These are phyloP conservation scores for Drosophila sechellia DNA, from an alignment of 1,140 invertebrate species.

Conservation along the genomic window DNA sequence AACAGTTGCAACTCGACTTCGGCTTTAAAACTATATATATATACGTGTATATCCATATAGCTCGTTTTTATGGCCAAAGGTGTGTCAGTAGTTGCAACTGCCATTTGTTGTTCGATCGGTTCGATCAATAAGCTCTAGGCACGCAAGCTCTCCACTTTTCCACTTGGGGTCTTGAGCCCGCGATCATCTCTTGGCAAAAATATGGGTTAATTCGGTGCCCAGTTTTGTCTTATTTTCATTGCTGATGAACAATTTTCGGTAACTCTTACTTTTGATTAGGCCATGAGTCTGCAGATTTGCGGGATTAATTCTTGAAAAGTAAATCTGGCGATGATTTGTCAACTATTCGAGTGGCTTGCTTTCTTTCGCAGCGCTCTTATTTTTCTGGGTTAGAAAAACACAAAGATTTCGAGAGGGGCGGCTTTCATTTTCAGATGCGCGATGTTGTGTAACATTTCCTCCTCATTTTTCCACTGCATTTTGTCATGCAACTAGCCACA, in stretches of 20 bases:
- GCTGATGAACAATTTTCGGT: conserved; percentile 78
- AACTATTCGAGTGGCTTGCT: conserved; percentile 43
- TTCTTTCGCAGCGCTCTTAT: conserved; percentile 6
- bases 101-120: conserved; percentile 59
- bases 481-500: conserved; percentile 69
- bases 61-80: conserved; percentile 39
- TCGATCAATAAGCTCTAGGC: conserved; percentile 68
- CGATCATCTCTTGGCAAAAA: conserved; percentile 37
- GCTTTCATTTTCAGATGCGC: conserved; percentile 70
- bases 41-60: conserved; percentile 17
- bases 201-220: conserved; percentile 70
- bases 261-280: conserved; percentile 82
- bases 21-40: conserved; percentile 7
- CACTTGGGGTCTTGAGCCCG: conserved; percentile 15
- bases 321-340: conserved; percentile 79
- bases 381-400: conserved; percentile 72
- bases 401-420: background rate
- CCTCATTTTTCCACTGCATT: conserved; percentile 47
- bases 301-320: conserved; percentile 83
- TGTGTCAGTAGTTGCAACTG: conserved; percentile 75
- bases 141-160: conserved; percentile 31
- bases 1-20: conserved; percentile 36
- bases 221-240: conserved; percentile 68
- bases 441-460: conserved; percentile 53
- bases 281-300: conserved; percentile 63